Evolutionary conservation across 2,888 invertebrate genomes (phyloP).

Genomic region (Torymus tubicola): DNA sequence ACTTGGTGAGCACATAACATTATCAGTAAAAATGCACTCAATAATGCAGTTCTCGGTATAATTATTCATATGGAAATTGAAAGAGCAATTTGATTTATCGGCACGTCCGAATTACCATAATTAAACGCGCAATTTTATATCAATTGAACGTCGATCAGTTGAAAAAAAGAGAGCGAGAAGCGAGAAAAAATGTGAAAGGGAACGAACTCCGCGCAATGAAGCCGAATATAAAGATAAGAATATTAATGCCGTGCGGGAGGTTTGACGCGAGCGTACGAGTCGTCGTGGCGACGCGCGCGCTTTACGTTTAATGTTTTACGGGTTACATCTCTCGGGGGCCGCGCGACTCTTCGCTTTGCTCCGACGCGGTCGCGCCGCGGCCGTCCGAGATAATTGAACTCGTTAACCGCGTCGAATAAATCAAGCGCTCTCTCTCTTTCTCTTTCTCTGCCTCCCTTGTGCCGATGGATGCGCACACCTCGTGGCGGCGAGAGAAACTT

Average conservation of each 20-base stretch:
- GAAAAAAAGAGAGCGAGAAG: too few relatives aligned
- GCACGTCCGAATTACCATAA: slow-evolving; percentile 25
- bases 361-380: slow-evolving; percentile 30
- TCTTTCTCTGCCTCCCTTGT: slow-evolving; percentile 13
- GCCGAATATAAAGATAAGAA: slow-evolving; percentile 17
- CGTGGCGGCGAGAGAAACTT: slow-evolving; percentile 24
- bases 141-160: slow-evolving; percentile 27
- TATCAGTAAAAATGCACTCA: neutral
- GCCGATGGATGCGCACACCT: slow-evolving; percentile 33
- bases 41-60: slow-evolving; percentile 8
- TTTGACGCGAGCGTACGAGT: neutral
- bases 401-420: slow-evolving; percentile 65
- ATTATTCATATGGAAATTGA: neutral
- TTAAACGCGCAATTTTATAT: slow-evolving; percentile 39
- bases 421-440: slow-evolving; percentile 56
- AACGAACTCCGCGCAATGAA: neutral
- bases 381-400: slow-evolving; percentile 66
- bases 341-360: slow-evolving; percentile 53
- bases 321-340: slow-evolving; percentile 59
- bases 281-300: slow-evolving; percentile 3
- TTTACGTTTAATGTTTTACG: slow-evolving; percentile 56
- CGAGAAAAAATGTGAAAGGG: too few relatives aligned
- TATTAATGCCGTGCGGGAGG: slow-evolving; percentile 29
- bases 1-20: neutral
- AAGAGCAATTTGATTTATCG: slow-evolving; percentile 21